These are phyloP conservation scores for Aurelia aurita complex sp. Pacific DNA, from an alignment of 30 jellyfish, hydroid and myxozoan species.

Conservation along the genomic window DNA sequence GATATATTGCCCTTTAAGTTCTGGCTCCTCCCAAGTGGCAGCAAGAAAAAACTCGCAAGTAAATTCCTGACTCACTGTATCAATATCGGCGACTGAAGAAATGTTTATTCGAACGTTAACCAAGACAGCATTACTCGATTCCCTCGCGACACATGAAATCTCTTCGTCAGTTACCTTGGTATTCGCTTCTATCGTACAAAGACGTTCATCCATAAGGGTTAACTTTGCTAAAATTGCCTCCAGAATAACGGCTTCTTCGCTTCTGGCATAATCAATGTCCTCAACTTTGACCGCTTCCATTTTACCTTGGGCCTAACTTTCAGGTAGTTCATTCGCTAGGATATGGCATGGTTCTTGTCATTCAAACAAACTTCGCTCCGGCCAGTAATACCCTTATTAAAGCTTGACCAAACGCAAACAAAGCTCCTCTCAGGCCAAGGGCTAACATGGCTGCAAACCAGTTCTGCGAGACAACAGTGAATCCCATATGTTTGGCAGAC, in stretches of 20 bases:
- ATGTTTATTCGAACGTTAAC: slow-evolving; percentile 69
- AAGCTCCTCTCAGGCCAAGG: too few relatives aligned
- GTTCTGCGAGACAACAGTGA: too few relatives aligned
- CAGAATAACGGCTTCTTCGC: slow-evolving; percentile 1
- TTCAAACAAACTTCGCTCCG: too few relatives aligned
- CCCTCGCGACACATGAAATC: slow-evolving; percentile 18
- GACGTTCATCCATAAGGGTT: slow-evolving; percentile 36
- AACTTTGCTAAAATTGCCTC: slow-evolving; percentile 33
- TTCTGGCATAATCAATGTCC: too few relatives aligned
- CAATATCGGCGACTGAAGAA: slow-evolving; percentile 73
- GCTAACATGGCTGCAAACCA: too few relatives aligned
- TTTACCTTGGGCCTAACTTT: not conserved
- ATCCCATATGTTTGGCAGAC: too few relatives aligned
- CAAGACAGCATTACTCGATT: slow-evolving; percentile 44
- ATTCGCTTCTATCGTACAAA: slow-evolving; percentile 34
- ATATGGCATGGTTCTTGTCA: too few relatives aligned
- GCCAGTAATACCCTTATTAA: too few relatives aligned
- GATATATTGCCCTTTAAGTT: slow-evolving; percentile 35
- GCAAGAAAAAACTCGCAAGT: slow-evolving; percentile 89
- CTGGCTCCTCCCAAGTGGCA: slow-evolving; percentile 95
- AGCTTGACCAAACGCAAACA: too few relatives aligned
- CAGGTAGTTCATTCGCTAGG: too few relatives aligned
- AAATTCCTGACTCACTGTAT: slow-evolving; percentile 85
- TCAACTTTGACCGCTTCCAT: not conserved
- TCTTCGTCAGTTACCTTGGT: slow-evolving; percentile 63